Base-by-base conservation (phyloP, 2,797 vertebrate species). In the Leuciscus waleckii region DNA sequence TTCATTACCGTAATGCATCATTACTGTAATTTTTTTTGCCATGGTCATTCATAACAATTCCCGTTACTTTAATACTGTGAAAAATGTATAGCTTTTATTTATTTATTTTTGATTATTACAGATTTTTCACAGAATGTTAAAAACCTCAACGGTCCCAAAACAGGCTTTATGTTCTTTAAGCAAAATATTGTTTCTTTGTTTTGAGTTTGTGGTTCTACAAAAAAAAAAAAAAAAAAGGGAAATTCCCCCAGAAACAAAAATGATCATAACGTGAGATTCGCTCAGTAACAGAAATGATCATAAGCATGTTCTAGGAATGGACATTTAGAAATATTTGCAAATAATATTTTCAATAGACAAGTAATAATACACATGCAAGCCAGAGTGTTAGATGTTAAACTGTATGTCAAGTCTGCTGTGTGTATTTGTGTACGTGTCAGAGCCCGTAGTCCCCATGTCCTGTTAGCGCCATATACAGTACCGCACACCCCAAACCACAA, bases 271-370 rank as follows among this genome's bases (percentile, higher is more conserved):
- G 1, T 16, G 39, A 26, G 8, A 41, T 63, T 65, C 1, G 46
- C 16, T 7, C n/a, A 49, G 26, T 75, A 51, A 32, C 32, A n/a
- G 19, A 69, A 54, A 23, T 32, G 56, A 56, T 82, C 19, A 49
- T 82, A 58, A 61, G 71, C 61, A 90, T 49, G 32, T 51, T 89
- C 65, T 77, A 79, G 84, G 86, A 90, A 83, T 54, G 61, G 83
- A 69, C 81, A 73, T 78, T 84, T 35, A 83, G 39, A 43, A 73
- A 23, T 68, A 23, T 35, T 51, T 35, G 13, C 29, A 63, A 63
- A 63, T 32, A 79, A 46, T 35, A 54, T 56, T 69, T 71, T 69
- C n/a, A 69, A 32, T 43, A 37, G 23, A 83, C 51, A 54, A 51
- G 11, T 37, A 76, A 75, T 29, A 75, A 84, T 32, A n/a, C 63